Evolutionary conservation across 2,113 vertebrate genomes (phyloP).

Genomic region (Meleagris gallopavo): DNA sequence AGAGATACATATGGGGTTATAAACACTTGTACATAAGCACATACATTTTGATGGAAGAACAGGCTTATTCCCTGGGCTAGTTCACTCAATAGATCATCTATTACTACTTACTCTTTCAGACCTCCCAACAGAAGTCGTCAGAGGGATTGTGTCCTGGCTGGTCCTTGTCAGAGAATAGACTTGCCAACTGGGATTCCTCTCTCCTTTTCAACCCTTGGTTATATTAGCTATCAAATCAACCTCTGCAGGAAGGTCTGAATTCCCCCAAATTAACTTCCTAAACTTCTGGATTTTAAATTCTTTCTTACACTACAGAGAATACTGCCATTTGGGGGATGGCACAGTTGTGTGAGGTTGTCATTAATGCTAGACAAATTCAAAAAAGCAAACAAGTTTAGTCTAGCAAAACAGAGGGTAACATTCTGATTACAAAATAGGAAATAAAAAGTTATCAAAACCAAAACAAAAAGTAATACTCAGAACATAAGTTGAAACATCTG

Average conservation of each 20-base stretch:
- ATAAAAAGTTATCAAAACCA: slow-evolving; percentile 38
- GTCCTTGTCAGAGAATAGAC: background rate
- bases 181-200: background rate
- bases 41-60: background rate
- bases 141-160: background rate
- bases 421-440: slow-evolving; percentile 17
- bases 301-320: background rate
- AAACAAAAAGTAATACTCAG: background rate
- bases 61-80: background rate
- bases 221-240: background rate
- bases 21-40: background rate
- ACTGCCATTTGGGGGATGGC: slow-evolving; percentile 1
- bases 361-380: background rate
- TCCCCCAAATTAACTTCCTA: background rate
- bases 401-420: slow-evolving; percentile 3
- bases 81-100: background rate
- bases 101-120: background rate
- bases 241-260: background rate
- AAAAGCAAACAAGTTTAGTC: background rate
- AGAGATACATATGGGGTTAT: background rate
- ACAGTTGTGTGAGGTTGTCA: background rate
- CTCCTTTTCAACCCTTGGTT: background rate
- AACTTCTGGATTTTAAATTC: background rate
- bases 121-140: background rate
- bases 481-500: slow-evolving; percentile 29